Evolutionary conservation across 2,113 vertebrate genomes (phyloP).

Genomic region (Sclerurus mexicanus): DNA sequence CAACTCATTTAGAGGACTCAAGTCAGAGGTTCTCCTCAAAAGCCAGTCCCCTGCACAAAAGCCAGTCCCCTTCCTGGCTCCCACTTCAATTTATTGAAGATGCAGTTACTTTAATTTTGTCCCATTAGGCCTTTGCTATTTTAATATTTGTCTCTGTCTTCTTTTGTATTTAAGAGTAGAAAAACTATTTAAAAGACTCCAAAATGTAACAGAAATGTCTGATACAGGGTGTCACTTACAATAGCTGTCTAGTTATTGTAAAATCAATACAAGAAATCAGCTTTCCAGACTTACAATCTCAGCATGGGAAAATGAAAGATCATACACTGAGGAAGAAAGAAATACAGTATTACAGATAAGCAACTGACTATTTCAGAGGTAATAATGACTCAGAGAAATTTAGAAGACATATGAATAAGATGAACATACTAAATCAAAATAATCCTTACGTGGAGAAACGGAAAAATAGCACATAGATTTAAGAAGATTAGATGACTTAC

Average conservation of each 20-base stretch:
- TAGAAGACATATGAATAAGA: background rate
- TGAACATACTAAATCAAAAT: background rate
- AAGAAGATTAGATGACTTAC: background rate
- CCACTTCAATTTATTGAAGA: background rate
- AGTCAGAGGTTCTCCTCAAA: background rate
- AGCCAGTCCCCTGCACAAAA: background rate
- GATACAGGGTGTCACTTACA: background rate
- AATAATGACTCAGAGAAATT: background rate
- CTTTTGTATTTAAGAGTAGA: background rate
- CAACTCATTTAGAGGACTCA: background rate
- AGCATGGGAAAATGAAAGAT: background rate
- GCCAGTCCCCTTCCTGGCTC: background rate
- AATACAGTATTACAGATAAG: background rate
- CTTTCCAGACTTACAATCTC: background rate
- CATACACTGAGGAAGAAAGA: background rate
- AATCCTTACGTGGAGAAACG: background rate
- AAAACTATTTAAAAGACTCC: background rate
- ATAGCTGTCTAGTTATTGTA: background rate
- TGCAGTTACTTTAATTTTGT: background rate
- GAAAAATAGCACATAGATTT: background rate
- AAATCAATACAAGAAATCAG: background rate
- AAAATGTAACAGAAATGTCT: background rate
- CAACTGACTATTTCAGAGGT: background rate
- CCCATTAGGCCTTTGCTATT: background rate
- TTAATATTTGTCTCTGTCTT: background rate